Evolutionary conservation across 2,888 invertebrate genomes (phyloP).

Genomic region (Ophion obscuratus): DNA sequence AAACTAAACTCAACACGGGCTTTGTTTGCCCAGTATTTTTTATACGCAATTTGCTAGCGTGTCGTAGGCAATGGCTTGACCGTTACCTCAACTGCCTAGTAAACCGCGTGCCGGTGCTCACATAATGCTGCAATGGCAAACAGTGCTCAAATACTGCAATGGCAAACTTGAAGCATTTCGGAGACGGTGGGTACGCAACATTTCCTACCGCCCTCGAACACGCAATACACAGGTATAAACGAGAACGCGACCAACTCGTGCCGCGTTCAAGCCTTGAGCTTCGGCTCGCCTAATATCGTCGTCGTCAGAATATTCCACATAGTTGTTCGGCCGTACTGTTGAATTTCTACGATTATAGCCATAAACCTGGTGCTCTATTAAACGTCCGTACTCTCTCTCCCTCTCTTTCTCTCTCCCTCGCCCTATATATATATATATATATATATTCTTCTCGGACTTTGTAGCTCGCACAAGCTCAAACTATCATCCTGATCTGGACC

Average conservation of each 20-base stretch:
- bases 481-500: not conserved
- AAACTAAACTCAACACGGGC: constrained; percentile 4
- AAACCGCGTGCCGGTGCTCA: not conserved
- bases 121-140: not conserved
- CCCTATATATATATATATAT: not conserved
- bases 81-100: not conserved
- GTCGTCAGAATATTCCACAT: constrained; percentile 46
- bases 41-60: not conserved
- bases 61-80: not conserved
- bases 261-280: not conserved
- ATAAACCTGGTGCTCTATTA: constrained; percentile 15
- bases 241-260: not conserved
- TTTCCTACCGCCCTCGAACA: not conserved
- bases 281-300: constrained; percentile 15
- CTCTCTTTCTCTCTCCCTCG: not conserved
- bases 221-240: not conserved
- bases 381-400: not conserved
- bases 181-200: constrained; percentile 2
- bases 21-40: constrained; percentile 15
- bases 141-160: not conserved
- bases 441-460: not conserved
- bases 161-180: constrained; percentile 22
- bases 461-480: not conserved
- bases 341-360: constrained; percentile 51
- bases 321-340: constrained; percentile 40